Percentiles rank a stretch among this genome's conserved stretches.
These are phyloP conservation scores for Heteractis magnifica DNA, from an alignment of 92 coral and sea anemone species.

Conservation along the genomic window DNA sequence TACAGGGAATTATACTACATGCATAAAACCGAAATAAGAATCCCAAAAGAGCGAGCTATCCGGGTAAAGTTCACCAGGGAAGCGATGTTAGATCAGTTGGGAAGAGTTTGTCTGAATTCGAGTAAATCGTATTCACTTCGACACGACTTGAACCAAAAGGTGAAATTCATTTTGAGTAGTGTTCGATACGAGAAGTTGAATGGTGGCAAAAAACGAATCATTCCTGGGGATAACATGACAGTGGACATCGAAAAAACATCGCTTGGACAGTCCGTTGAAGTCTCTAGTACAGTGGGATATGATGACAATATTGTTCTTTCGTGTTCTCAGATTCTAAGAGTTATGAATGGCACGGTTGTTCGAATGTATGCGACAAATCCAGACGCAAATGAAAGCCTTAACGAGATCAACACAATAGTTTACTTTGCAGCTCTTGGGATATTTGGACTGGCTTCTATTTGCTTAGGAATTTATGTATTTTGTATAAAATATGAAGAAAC, in stretches of 20 bases:
- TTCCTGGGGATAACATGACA: background rate
- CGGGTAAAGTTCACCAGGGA: constrained; percentile 24
- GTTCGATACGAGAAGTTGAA: constrained; percentile 5
- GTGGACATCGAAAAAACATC: background rate
- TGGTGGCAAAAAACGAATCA: background rate
- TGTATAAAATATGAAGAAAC: background rate
- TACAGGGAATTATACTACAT: constrained; percentile 9
- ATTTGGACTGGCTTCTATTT: background rate
- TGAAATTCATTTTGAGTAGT: background rate
- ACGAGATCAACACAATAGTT: background rate
- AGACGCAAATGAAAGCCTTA: background rate
- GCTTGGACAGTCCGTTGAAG: constrained; percentile 7
- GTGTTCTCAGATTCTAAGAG: background rate
- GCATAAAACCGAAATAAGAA: background rate
- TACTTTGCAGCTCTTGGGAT: background rate
- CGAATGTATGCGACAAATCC: constrained; percentile 20
- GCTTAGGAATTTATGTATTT: background rate
- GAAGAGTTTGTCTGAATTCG: constrained; percentile 2
- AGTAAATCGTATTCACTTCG: background rate
- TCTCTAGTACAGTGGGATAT: constrained; percentile 11
- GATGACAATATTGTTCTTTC: background rate
- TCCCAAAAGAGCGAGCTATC: constrained; percentile 23
- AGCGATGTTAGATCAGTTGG: constrained; percentile 2
- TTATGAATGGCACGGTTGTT: constrained; percentile 17
- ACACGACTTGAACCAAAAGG: constrained; percentile 8